Conservation (phyloP, 2,113 vertebrate genomes). For the Glareola pratincola region DNA sequence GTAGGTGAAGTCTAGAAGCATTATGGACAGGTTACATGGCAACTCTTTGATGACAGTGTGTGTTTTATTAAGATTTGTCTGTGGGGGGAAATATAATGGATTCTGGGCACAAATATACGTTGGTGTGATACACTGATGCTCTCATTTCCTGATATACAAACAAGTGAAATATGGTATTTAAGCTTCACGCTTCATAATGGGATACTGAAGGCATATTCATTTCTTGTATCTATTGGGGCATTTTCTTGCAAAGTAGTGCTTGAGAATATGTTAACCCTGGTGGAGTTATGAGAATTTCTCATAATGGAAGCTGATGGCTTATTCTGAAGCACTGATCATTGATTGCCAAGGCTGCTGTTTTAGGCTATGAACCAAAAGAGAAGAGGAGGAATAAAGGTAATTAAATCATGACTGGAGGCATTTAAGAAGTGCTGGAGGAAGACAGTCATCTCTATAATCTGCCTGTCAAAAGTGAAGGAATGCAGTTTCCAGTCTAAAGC, state of each 20-base stretch:
- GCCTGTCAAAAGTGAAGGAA: conserved; percentile 29
- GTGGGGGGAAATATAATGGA: not conserved
- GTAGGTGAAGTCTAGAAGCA: not conserved
- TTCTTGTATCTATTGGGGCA: not conserved
- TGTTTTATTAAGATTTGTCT: not conserved
- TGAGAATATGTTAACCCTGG: not conserved
- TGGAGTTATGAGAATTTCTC: conserved; percentile 19
- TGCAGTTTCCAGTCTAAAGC: not conserved
- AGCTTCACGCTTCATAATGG: not conserved
- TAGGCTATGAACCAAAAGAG: not conserved
- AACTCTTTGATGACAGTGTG: not conserved
- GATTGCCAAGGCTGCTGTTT: conserved; percentile 27
- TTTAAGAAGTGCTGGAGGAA: conserved; percentile 11
- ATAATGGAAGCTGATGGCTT: not conserved
- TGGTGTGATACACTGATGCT: not conserved
- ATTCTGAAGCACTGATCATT: conserved; percentile 3
- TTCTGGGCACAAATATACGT: not conserved
- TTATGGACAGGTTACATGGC: not conserved
- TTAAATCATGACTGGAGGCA: conserved; percentile 39
- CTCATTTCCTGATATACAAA: not conserved
- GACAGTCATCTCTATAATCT: not conserved
- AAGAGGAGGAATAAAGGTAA: conserved; percentile 17
- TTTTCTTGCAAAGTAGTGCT: conserved; percentile 37
- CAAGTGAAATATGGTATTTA: not conserved
- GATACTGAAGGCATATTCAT: not conserved